Conservation (phyloP, 2,797 vertebrate genomes). For the Pampus argenteus region DNA sequence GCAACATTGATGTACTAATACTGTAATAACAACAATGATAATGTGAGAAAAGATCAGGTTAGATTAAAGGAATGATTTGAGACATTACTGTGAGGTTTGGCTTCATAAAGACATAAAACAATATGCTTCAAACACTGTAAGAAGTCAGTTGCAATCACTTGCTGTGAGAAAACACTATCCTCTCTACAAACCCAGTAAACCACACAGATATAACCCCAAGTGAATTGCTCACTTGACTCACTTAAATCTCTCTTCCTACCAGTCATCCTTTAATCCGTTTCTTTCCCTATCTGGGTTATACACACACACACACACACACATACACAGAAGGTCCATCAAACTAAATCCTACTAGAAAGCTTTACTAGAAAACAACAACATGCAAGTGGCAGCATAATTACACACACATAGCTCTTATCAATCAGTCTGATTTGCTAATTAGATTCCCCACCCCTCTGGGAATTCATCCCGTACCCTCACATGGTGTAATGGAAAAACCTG, state of each 20-base stretch:
- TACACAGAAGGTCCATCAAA: not conserved
- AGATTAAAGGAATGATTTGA: not conserved
- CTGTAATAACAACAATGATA: not conserved
- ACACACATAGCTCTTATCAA: conserved; percentile 22
- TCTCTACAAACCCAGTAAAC: conserved; percentile 15
- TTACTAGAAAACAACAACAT: conserved; percentile 1
- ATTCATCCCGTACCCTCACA: conserved; percentile 14
- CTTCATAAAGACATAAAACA: not conserved
- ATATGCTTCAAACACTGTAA: not conserved
- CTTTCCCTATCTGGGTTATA: not conserved
- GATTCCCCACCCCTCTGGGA: conserved; percentile 3
- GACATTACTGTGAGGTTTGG: not conserved
- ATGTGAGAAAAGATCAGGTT: not conserved
- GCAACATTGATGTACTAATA: not conserved
- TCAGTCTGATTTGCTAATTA: conserved; percentile 26
- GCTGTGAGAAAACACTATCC: not conserved
- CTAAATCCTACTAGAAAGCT: conserved; percentile 4
- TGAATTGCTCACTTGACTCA: conserved; percentile 13
- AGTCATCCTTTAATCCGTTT: conserved; percentile 9
- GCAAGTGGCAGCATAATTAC: conserved; percentile 4
- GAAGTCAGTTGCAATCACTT: not conserved
- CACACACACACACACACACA: conserved; percentile 20
- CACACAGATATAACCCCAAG: conserved; percentile 3
- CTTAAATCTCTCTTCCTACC: not conserved
- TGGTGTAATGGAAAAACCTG: conserved; percentile 27